Evolutionary conservation across 1,140 invertebrate species (phyloP).

Genomic region (Maniola jurtina): DNA sequence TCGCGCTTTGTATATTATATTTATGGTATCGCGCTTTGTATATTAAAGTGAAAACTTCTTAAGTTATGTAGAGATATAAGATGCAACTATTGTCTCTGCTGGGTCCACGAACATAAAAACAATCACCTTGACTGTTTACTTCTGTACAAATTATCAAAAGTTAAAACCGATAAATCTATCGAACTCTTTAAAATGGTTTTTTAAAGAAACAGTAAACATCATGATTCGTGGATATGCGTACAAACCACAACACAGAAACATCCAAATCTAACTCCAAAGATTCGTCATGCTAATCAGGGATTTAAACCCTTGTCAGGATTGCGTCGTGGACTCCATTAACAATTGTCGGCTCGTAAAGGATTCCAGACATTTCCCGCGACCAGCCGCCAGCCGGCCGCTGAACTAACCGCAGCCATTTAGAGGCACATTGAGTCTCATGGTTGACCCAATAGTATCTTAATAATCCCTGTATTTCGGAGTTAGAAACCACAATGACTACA

Average conservation of each 20-base stretch:
- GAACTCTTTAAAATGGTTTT: too few relatives aligned
- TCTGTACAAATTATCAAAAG: too few relatives aligned
- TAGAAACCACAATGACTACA: constrained; percentile 5
- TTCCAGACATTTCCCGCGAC: constrained; percentile 3
- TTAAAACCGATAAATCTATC: too few relatives aligned
- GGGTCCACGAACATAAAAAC: too few relatives aligned
- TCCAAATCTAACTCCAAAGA: background rate
- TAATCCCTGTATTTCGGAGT: constrained; percentile 5
- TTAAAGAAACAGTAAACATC: too few relatives aligned
- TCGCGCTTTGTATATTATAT: too few relatives aligned
- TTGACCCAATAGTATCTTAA: constrained; percentile 12
- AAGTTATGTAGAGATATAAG: too few relatives aligned
- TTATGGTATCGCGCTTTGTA: too few relatives aligned
- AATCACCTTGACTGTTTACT: too few relatives aligned
- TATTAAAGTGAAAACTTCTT: too few relatives aligned
- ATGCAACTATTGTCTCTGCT: too few relatives aligned
- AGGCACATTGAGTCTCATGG: constrained; percentile 7
- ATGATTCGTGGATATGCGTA: too few relatives aligned
- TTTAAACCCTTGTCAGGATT: constrained; percentile 8
- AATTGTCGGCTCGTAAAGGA: constrained; percentile 10
- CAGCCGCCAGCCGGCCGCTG: background rate
- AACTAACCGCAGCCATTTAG: constrained; percentile 5
- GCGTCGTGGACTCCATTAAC: constrained; percentile 5
- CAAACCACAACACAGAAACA: background rate
- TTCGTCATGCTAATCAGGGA: constrained; percentile 7